A percentile compares a stretch with the other conserved stretches of the same genome.
phyloP scores from a whole-genome alignment of 2,888 invertebrate genomes.

The Sussaba pulchella region DNA sequence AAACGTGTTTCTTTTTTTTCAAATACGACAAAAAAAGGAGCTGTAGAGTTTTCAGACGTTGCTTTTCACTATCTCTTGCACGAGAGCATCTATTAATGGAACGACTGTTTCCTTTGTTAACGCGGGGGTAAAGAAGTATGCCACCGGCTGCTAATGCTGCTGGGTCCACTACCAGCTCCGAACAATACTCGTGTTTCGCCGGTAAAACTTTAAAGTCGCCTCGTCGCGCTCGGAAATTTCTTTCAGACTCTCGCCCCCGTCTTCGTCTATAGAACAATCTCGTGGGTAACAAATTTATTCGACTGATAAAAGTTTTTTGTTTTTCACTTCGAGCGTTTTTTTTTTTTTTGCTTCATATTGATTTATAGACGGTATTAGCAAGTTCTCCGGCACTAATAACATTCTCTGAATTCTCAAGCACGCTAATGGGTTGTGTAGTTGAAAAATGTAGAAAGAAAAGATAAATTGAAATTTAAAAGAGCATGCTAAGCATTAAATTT shows the following conservation, averaged over 20 bases:
- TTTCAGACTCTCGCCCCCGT: constrained; percentile 17
- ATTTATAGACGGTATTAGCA: neutral
- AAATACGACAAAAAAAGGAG: constrained; percentile 9
- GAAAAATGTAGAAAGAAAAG: too few species aligned
- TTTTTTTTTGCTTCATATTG: neutral
- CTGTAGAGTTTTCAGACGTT: constrained; percentile 35
- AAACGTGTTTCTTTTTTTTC: neutral
- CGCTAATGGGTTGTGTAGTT: too few species aligned
- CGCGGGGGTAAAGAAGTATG: constrained; percentile 40
- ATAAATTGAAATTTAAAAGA: too few species aligned
- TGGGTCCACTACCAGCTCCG: constrained; percentile 17
- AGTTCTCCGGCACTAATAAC: neutral
- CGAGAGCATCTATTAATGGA: constrained; percentile 65
- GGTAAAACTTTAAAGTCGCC: constrained; percentile 50
- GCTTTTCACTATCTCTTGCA: constrained; percentile 46
- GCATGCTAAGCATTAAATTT: too few species aligned
- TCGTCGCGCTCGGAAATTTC: constrained; percentile 44
- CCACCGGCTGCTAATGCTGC: constrained; percentile 30
- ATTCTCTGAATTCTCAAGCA: too few species aligned
- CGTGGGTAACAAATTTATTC: constrained; percentile 45
- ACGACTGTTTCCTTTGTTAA: constrained; percentile 65
- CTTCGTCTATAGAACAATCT: constrained; percentile 19
- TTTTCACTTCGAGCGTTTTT: constrained; percentile 8
- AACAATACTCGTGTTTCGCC: constrained; percentile 57
- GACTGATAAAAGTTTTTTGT: constrained; percentile 38